phyloP scores from a whole-genome alignment of 2,888 invertebrate genomes.

The Arrhopalites spinosus region DNA sequence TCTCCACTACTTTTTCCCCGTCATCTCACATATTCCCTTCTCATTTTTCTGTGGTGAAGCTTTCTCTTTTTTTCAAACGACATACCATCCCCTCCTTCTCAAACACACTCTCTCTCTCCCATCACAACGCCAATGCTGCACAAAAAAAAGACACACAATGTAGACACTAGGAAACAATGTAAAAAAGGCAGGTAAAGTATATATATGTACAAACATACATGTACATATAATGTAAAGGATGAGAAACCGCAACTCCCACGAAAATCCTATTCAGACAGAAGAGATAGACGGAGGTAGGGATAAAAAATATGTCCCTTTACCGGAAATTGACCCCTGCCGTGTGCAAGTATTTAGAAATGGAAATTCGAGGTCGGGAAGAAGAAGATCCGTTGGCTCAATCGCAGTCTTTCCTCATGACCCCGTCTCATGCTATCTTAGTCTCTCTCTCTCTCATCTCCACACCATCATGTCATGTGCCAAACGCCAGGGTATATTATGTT shows the following conservation, averaged over 20 bases:
- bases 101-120: background rate
- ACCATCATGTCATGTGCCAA: background rate
- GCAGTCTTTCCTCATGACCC: conserved; percentile 35
- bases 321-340: conserved; percentile 49
- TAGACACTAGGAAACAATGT: background rate
- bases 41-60: conserved; percentile 29
- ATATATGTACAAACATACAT: background rate
- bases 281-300: conserved; percentile 13
- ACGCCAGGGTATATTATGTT: background rate
- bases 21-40: conserved; percentile 45
- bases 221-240: background rate
- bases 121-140: background rate
- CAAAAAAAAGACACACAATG: background rate
- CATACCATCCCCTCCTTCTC: background rate
- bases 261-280: conserved; percentile 9
- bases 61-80: background rate
- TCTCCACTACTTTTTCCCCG: conserved; percentile 43
- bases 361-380: conserved; percentile 46
- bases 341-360: conserved; percentile 52
- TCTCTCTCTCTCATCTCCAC: conserved; percentile 8
- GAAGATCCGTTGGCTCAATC: conserved; percentile 43
- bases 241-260: conserved; percentile 18
- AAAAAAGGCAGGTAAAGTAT: conserved; percentile 3
- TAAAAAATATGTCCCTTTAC: conserved; percentile 49
- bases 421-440: conserved; percentile 25